Evolutionary conservation across 2,113 vertebrate genomes (phyloP).

Genomic region (Arenaria interpres): DNA sequence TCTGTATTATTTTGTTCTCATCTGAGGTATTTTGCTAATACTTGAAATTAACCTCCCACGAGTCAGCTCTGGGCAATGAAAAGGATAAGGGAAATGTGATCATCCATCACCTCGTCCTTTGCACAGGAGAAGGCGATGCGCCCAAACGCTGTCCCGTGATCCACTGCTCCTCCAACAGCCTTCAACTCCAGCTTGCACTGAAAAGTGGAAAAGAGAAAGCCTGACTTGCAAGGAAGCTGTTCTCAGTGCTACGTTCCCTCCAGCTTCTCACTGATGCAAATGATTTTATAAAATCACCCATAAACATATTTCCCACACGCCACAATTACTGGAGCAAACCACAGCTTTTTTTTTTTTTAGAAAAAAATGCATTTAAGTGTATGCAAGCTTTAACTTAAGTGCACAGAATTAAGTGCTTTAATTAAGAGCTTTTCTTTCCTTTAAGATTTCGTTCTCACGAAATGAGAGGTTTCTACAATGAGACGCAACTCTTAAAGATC

Average conservation of each 20-base stretch:
- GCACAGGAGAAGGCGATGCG: constrained; percentile 95
- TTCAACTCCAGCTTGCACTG: constrained; percentile 92
- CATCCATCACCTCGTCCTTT: constrained; percentile 81
- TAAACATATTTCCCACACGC: fast-evolving
- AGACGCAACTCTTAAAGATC: neutral
- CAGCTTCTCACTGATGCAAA: neutral
- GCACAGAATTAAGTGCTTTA: neutral
- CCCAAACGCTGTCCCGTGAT: constrained; percentile 91
- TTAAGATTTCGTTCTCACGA: neutral
- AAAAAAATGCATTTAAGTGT: neutral
- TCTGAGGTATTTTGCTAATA: neutral
- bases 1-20: neutral
- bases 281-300: neutral
- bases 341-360: neutral
- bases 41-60: neutral
- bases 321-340: neutral
- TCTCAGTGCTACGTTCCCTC: neutral
- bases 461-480: neutral
- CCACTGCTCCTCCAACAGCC: constrained; percentile 74
- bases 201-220: neutral
- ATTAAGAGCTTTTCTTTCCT: neutral
- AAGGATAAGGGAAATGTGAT: fast-evolving
- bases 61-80: neutral
- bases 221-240: neutral
- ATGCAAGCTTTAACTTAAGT: neutral